phyloP scores from a whole-genome alignment of 30 jellyfish, hydroid and myxozoan species.

The Euphysa ruthae region DNA sequence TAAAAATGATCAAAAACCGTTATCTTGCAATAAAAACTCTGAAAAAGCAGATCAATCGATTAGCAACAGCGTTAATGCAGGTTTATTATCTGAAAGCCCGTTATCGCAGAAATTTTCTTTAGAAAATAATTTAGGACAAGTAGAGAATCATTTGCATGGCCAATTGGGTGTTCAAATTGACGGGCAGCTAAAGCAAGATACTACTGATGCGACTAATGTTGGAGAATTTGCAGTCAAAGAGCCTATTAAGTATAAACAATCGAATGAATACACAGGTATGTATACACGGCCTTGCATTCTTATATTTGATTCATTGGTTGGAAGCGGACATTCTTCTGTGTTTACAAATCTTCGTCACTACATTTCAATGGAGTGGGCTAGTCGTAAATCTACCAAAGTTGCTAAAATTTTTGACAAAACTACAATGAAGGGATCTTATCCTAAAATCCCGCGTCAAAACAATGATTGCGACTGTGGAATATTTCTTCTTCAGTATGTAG shows the following conservation, averaged over 20 bases:
- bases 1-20: too few relatives aligned
- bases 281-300: constrained; percentile 69
- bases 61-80: neutral
- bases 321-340: constrained; percentile 71
- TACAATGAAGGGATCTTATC: constrained; percentile 70
- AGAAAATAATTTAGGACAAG: too few relatives aligned
- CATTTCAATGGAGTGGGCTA: constrained; percentile 70
- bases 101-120: too few relatives aligned
- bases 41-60: too few relatives aligned
- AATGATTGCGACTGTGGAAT: constrained; percentile 96
- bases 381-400: constrained; percentile 31
- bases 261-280: neutral
- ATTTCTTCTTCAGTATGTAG: constrained; percentile 78
- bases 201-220: neutral
- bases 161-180: neutral
- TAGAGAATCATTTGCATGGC: too few relatives aligned
- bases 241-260: neutral
- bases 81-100: neutral
- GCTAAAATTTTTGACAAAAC: constrained; percentile 45
- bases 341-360: constrained; percentile 66
- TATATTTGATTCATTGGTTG: constrained; percentile 71
- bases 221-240: constrained; percentile 15
- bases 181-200: too few relatives aligned
- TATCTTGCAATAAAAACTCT: too few relatives aligned
- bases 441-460: constrained; percentile 77